Evolutionary conservation across 2,797 vertebrate species (phyloP).

Genomic region (Adelosebastes latens): DNA sequence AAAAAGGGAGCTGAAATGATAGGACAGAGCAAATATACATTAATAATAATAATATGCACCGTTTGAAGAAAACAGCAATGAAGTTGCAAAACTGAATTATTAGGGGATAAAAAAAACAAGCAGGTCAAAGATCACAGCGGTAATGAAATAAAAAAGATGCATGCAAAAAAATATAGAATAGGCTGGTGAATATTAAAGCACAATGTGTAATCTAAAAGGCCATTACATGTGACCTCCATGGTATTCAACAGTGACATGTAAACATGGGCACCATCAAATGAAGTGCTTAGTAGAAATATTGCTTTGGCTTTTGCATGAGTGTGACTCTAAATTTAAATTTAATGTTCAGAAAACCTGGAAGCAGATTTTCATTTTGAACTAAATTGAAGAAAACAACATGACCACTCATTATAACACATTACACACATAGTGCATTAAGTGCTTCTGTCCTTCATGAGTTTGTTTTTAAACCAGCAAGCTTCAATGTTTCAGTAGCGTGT

Average conservation of each 20-base stretch:
- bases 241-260: conserved; percentile 74
- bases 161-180: conserved; percentile 76
- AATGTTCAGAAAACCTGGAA: conserved; percentile 3
- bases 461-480: conserved; percentile 12
- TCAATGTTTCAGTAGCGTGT: background rate
- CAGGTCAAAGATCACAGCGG: conserved; percentile 63
- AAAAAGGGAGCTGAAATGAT: conserved; percentile 68
- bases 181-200: conserved; percentile 78
- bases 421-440: conserved; percentile 30
- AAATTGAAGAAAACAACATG: conserved; percentile 2
- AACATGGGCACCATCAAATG: conserved; percentile 62
- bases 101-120: conserved; percentile 67
- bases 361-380: conserved; percentile 4
- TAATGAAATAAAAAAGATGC: conserved; percentile 68
- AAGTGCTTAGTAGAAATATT: conserved; percentile 55
- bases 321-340: conserved; percentile 20
- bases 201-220: conserved; percentile 73
- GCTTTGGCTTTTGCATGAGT: conserved; percentile 68
- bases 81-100: conserved; percentile 54
- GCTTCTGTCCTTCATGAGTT: conserved; percentile 25
- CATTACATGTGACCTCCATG: conserved; percentile 81
- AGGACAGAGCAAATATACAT: conserved; percentile 72
- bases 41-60: conserved; percentile 72
- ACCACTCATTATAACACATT: conserved; percentile 10
- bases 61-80: conserved; percentile 66